Percentiles rank a stretch among this genome's conserved stretches.
These are phyloP conservation scores for Apodemus speciosus DNA, from an alignment of 2,113 vertebrate species.

Conservation along the genomic window DNA sequence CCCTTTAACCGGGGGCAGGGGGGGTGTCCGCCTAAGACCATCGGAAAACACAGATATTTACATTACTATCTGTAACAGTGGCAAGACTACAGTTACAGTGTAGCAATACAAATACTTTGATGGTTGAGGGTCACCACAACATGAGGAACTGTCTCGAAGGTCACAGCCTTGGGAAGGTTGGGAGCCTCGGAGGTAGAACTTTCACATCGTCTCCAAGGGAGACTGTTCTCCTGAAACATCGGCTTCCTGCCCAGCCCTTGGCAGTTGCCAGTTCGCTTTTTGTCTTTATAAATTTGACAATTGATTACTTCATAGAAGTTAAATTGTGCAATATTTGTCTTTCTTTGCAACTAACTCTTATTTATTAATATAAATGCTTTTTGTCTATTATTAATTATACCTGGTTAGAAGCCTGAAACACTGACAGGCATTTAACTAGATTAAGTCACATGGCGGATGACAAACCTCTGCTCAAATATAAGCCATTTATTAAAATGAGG, in stretches of 20 bases:
- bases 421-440: background rate
- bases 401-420: background rate
- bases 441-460: slow-evolving; percentile 17
- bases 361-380: slow-evolving; percentile 10
- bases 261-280: background rate
- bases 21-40: background rate
- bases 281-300: background rate
- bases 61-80: background rate
- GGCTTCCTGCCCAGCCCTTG: background rate
- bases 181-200: background rate
- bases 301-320: background rate
- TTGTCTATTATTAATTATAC: slow-evolving; percentile 30
- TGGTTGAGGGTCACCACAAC: background rate
- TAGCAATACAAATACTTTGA: background rate
- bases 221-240: background rate
- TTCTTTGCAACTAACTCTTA: background rate
- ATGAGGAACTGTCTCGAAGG: background rate
- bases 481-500: slow-evolving; percentile 15
- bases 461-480: background rate
- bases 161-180: background rate
- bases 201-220: background rate
- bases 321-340: background rate
- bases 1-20: background rate
- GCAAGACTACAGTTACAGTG: background rate
- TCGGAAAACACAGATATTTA: background rate